phyloP scores from a whole-genome alignment of 2,888 invertebrate genomes.

The Ferrisia virgata region DNA sequence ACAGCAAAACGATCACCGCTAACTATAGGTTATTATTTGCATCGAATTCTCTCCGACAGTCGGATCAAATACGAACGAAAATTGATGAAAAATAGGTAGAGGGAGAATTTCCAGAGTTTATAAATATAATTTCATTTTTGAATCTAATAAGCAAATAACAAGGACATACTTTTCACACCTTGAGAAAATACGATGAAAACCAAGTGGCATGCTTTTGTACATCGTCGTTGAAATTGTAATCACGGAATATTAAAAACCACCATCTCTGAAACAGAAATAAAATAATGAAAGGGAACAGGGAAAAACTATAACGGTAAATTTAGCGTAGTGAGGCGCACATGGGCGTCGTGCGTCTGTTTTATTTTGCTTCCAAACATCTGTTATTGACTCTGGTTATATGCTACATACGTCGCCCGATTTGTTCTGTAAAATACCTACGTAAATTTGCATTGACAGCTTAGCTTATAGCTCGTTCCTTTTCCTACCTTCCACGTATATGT shows the following conservation, averaged over 20 bases:
- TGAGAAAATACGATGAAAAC: too few relatives aligned
- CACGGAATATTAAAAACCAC: background rate
- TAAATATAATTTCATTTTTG: too few relatives aligned
- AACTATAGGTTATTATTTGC: too few relatives aligned
- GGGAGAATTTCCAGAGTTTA: too few relatives aligned
- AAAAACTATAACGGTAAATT: background rate
- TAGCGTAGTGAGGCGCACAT: background rate
- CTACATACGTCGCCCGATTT: background rate
- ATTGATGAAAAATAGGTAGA: too few relatives aligned
- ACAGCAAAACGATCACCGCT: too few relatives aligned
- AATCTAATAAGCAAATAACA: too few relatives aligned
- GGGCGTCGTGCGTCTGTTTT: constrained; percentile 26
- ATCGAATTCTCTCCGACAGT: too few relatives aligned
- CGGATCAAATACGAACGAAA: too few relatives aligned
- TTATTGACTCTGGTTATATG: constrained; percentile 6
- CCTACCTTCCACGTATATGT: background rate
- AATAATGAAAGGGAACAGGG: too few relatives aligned
- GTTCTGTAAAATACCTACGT: constrained; percentile 26
- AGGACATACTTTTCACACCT: too few relatives aligned
- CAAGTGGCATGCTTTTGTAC: background rate
- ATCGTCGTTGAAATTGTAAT: background rate
- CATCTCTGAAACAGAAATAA: background rate
- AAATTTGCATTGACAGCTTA: background rate
- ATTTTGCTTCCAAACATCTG: background rate
- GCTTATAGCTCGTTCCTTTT: background rate